Percentiles rank a stretch among this genome's conserved stretches.
These are phyloP conservation scores for Catharus minimus DNA, from an alignment of 2,113 vertebrate genomes.

Conservation along the genomic window DNA sequence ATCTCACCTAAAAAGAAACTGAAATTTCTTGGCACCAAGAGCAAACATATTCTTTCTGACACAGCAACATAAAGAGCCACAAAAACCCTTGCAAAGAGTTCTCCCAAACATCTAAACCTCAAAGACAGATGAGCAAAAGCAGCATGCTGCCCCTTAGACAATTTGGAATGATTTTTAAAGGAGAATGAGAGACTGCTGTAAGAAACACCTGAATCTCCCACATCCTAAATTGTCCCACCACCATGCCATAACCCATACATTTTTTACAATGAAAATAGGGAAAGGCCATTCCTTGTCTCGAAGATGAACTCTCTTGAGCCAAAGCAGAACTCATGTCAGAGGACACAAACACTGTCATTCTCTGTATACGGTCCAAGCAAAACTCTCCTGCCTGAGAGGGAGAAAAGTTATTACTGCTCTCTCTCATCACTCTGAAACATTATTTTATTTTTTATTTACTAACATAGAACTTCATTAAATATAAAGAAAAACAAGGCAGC, in stretches of 20 bases:
- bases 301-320: background rate
- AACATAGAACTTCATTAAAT: background rate
- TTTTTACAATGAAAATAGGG: background rate
- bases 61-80: background rate
- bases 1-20: background rate
- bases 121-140: background rate
- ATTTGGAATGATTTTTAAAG: background rate
- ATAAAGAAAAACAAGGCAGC: background rate
- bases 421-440: background rate
- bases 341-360: background rate
- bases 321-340: background rate
- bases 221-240: background rate
- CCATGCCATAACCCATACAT: background rate
- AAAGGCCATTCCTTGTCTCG: background rate
- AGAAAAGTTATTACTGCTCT: background rate
- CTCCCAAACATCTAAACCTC: accelerated
- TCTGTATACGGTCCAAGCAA: background rate
- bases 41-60: background rate
- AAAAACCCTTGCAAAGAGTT: background rate
- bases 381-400: background rate
- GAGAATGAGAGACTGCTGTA: background rate
- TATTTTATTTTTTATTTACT: background rate
- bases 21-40: background rate
- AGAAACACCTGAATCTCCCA: background rate
- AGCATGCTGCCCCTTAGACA: background rate